Percentiles rank a stretch among this genome's conserved stretches.
These are phyloP conservation scores for Drosophila affinis DNA, from an alignment of 2,888 invertebrate genomes.

Conservation along the genomic window DNA sequence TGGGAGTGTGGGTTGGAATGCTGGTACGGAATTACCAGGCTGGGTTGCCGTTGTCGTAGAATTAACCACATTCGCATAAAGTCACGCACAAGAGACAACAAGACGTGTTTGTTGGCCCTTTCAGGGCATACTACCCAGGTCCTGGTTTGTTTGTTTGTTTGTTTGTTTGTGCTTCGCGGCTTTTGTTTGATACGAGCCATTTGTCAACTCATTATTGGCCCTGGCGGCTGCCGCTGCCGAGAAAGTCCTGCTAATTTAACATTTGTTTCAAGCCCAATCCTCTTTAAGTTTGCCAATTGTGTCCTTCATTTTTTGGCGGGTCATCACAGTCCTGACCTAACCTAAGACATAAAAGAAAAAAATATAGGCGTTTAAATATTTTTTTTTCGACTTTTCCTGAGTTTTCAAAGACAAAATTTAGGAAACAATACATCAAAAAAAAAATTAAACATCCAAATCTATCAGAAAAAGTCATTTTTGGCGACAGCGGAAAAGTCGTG, in stretches of 20 bases:
- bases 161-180: conserved; percentile 27
- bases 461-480: no score
- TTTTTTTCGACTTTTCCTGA: no score
- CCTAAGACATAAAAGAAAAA: no score
- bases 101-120: conserved; percentile 29
- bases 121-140: background rate
- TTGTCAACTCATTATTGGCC: conserved; percentile 63
- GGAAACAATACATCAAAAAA: no score
- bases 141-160: conserved; percentile 4
- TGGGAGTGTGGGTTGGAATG: background rate
- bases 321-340: background rate
- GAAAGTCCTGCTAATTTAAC: conserved; percentile 61
- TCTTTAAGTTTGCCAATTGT: background rate
- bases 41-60: conserved; percentile 5
- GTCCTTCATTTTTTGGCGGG: no score
- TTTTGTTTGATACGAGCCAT: conserved; percentile 43
- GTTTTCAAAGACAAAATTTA: no score
- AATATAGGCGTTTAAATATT: no score
- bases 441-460: no score
- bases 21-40: conserved; percentile 3
- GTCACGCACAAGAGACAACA: conserved; percentile 40
- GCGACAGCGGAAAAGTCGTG: no score
- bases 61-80: conserved; percentile 44
- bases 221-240: background rate
- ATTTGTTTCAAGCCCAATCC: conserved; percentile 49